A percentile compares a stretch with the other conserved stretches of the same genome.
Evolutionary conservation across 2,888 invertebrate genomes (phyloP).

Genomic region (Vannuccia rotundouncinata): DNA sequence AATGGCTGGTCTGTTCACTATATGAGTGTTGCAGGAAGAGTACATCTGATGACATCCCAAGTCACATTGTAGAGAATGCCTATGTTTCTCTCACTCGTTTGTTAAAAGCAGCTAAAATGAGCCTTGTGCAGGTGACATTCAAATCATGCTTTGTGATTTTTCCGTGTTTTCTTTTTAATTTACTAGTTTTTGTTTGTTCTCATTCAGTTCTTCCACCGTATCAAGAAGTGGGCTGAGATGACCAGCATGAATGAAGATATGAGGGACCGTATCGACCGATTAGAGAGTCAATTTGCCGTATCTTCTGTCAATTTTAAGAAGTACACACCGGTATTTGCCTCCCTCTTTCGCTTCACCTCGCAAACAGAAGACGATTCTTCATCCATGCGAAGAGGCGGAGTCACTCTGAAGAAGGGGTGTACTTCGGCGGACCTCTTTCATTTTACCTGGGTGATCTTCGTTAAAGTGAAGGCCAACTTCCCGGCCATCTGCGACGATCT

Average conservation of each 20-base stretch:
- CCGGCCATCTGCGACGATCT: constrained; percentile 80
- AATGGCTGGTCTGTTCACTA: constrained; percentile 89
- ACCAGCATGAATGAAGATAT: constrained; percentile 76
- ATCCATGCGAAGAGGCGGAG: neutral
- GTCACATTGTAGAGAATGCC: constrained; percentile 64
- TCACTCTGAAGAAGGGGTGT: constrained; percentile 59
- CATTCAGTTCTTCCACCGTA: constrained; percentile 85
- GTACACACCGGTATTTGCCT: constrained; percentile 16
- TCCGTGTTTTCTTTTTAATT: neutral
- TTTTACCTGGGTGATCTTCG: constrained; percentile 86
- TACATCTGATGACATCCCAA: constrained; percentile 63
- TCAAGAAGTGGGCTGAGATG: constrained; percentile 91
- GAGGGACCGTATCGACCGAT: constrained; percentile 70
- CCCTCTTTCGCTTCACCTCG: neutral
- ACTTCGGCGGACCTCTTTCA: constrained; percentile 76
- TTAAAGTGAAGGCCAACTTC: constrained; percentile 69
- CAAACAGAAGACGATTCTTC: neutral
- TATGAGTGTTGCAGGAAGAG: constrained; percentile 76
- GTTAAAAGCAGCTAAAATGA: constrained; percentile 78
- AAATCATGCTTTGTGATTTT: neutral
- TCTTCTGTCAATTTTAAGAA: constrained; percentile 36
- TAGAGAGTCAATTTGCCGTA: constrained; percentile 71
- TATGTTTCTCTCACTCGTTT: constrained; percentile 82
- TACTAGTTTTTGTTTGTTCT: too few species aligned
- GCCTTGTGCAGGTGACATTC: constrained; percentile 60